Evolutionary conservation across 2,113 vertebrate genomes (phyloP).

Genomic region (Tyto alba): DNA sequence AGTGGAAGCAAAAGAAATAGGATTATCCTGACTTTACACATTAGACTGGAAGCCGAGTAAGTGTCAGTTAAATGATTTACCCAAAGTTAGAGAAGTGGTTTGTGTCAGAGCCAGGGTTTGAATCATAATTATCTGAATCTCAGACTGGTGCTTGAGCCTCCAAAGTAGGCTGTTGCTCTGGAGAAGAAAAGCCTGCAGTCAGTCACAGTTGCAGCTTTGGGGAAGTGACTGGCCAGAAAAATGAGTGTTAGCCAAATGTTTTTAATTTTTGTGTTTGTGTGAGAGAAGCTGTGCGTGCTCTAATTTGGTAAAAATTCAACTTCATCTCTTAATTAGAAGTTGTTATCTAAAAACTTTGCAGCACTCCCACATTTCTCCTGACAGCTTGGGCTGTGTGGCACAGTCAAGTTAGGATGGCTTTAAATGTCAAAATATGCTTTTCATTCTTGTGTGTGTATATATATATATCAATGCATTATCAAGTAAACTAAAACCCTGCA

Average conservation of each 20-base stretch:
- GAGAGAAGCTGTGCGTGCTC: background rate
- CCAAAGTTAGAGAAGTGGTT: background rate
- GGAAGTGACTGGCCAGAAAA: background rate
- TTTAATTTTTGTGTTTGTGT: background rate
- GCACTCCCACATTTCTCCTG: constrained; percentile 20
- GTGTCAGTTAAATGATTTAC: background rate
- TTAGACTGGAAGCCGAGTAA: background rate
- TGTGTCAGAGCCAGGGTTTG: background rate
- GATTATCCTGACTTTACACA: background rate
- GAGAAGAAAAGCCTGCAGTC: background rate
- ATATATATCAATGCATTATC: constrained; percentile 13
- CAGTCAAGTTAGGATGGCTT: constrained; percentile 15
- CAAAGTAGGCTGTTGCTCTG: background rate
- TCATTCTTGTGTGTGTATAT: background rate
- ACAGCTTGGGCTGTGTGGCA: constrained; percentile 32
- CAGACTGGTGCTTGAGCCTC: background rate
- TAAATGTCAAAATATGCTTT: constrained; percentile 58
- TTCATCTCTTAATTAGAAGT: constrained; percentile 31
- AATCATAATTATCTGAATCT: background rate
- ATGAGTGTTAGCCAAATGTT: background rate
- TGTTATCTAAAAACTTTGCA: constrained; percentile 37
- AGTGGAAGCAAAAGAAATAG: background rate
- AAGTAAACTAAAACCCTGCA: background rate
- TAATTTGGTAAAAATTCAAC: background rate
- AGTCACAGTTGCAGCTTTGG: background rate